Evolutionary conservation across 2,113 vertebrate genomes (phyloP), one percentile per base, ranked within the genome.

Genomic region (Triplophysa siluroides): DNA sequence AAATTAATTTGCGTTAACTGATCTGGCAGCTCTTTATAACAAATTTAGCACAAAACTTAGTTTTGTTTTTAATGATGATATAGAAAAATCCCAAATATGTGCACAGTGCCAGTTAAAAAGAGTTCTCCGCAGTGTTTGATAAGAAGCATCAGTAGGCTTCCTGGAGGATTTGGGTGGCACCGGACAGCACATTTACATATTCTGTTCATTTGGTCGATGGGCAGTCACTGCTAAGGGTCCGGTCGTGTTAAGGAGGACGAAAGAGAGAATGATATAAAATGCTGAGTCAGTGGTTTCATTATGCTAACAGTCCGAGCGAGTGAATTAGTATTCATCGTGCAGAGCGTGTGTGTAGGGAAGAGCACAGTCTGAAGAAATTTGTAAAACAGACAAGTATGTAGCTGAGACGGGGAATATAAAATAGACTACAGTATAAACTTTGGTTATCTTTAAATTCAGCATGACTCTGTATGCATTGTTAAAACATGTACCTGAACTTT

Each of bases 161-260:
- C 38, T 14, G 2, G 16, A 63, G 33, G 72, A 43, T 23, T 74
- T 21, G 11, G 71, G 47, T 33, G 16, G n/a, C 58, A 47, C 54
- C 4, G 78, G 54, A 41, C 62, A 29, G 24, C 1, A 21, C 18
- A 70, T 87, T 87, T 80, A 80, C 83, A 85, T 86, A 79, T 79
- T 78, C 61, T 76, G 72, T 79, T 72, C 18, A 54, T 61, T 45
- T 74, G 71, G 67, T 70, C 72, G 74, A 85, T 87, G 68, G 79
- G 60, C 73, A 41, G 8, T 83, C 65, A 80, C n/a, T 72, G 62
- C 77, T 77, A 64, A 26, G 67, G 78, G 60, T 72, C 66, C 23
- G 13, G 3, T 45, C 71, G 81, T 70, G 43, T 47, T 68, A 66
- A 19, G 67, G 68, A 19, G 60, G 50, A 80, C 29, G 33, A 38